Evolutionary conservation across 2,888 invertebrate genomes (phyloP).

Genomic region (Philopedon plagiatum): DNA sequence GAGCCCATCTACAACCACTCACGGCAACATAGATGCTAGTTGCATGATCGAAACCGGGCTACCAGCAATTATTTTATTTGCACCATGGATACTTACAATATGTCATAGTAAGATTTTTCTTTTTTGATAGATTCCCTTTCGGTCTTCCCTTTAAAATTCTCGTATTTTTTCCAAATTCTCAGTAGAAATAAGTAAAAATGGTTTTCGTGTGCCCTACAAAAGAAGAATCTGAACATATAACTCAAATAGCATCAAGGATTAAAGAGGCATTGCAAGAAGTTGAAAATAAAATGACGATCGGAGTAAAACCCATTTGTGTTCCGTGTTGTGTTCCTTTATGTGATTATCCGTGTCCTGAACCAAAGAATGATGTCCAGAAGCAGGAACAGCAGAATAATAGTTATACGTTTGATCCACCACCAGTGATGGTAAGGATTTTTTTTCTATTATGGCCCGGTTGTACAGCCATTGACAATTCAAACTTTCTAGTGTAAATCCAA

Average conservation of each 20-base stretch:
- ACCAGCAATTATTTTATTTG: background rate
- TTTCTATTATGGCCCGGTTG: too few species aligned
- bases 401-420: conserved; percentile 37
- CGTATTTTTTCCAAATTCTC: conserved; percentile 34
- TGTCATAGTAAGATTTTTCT: conserved; percentile 7
- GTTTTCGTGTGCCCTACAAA: conserved; percentile 60
- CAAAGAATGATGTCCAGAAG: conserved; percentile 64
- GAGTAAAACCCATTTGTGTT: conserved; percentile 67
- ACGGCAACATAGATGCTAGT: too few species aligned
- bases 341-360: conserved; percentile 66
- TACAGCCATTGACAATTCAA: background rate
- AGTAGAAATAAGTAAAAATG: conserved; percentile 50
- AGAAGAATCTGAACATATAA: conserved; percentile 59
- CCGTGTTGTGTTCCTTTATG: conserved; percentile 66
- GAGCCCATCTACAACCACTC: too few species aligned
- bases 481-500: too few species aligned
- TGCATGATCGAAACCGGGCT: too few species aligned
- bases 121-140: background rate
- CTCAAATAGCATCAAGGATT: conserved; percentile 58
- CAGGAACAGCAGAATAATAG: conserved; percentile 20
- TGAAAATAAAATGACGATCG: conserved; percentile 56
- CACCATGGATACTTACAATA: background rate
- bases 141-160: conserved; percentile 24
- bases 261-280: conserved; percentile 61
- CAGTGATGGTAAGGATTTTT: conserved; percentile 44